These are phyloP conservation scores for Aphidoletes aphidimyza DNA, from an alignment of 2,888 invertebrate genomes.

Conservation along the genomic window DNA sequence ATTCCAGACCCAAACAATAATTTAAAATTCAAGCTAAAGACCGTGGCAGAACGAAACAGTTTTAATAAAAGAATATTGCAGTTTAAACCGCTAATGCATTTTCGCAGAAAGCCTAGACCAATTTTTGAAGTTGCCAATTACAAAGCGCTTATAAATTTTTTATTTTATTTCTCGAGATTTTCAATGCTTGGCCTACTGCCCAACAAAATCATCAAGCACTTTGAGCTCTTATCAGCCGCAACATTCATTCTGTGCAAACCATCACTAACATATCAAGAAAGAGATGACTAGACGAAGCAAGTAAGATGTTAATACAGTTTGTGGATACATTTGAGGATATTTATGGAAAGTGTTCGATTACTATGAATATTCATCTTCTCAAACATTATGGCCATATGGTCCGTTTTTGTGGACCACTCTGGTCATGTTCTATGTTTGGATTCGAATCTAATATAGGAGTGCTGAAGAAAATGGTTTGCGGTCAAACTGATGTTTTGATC, in stretches of 20 bases:
- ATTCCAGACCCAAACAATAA: background rate
- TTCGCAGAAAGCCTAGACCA: constrained; percentile 13
- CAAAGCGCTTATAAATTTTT: background rate
- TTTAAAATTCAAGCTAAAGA: background rate
- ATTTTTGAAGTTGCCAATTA: background rate
- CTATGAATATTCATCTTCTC: background rate
- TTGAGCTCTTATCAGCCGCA: background rate
- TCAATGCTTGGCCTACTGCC: background rate
- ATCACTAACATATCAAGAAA: background rate
- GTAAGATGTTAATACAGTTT: background rate
- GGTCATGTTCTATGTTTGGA: background rate
- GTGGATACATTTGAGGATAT: background rate
- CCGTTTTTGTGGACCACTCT: background rate
- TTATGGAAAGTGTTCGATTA: background rate
- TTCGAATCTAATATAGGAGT: background rate
- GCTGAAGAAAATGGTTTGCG: background rate
- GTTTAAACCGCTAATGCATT: background rate
- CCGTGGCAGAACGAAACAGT: too few species aligned
- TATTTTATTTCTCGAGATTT: background rate
- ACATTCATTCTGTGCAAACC: background rate
- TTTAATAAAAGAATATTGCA: background rate
- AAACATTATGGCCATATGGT: background rate
- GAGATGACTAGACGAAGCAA: background rate
- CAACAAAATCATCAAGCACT: background rate
- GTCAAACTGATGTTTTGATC: background rate